Percentiles rank a stretch among this genome's conserved stretches.
phyloP scores from a whole-genome alignment of 2,113 vertebrate species.

The Catharus fuscescens region DNA sequence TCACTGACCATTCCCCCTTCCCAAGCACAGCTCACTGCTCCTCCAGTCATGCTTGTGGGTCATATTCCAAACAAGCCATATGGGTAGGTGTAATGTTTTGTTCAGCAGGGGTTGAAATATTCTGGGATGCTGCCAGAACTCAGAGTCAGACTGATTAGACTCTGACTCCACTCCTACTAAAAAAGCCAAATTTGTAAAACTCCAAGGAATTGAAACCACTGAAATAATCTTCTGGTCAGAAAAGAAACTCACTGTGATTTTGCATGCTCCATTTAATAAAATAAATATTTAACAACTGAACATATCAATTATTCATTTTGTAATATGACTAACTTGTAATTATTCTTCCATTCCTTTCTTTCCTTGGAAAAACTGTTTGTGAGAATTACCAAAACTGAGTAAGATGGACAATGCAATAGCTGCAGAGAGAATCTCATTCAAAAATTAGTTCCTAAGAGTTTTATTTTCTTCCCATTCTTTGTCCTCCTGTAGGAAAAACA shows the following conservation, averaged over 20 bases:
- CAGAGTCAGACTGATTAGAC: not conserved
- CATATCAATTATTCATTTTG: slow-evolving; percentile 49
- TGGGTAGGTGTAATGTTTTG: slow-evolving; percentile 29
- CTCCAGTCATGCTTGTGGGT: slow-evolving; percentile 3
- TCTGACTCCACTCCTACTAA: not conserved
- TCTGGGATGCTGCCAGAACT: slow-evolving; percentile 32
- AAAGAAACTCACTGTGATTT: not conserved
- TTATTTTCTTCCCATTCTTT: not conserved
- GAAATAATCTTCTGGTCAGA: slow-evolving; percentile 8
- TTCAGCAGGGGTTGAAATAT: slow-evolving; percentile 11
- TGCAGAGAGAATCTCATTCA: not conserved
- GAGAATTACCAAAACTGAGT: not conserved
- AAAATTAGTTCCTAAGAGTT: not conserved
- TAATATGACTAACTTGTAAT: slow-evolving; percentile 19
- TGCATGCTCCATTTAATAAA: slow-evolving; percentile 48
- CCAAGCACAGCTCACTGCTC: not conserved
- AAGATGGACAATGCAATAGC: not conserved
- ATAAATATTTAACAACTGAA: slow-evolving; percentile 60
- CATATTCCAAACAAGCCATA: slow-evolving; percentile 34
- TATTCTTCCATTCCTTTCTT: slow-evolving; percentile 12
- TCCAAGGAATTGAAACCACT: slow-evolving; percentile 8
- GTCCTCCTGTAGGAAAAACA: not conserved
- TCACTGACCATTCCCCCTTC: not conserved
- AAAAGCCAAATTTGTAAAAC: slow-evolving; percentile 1
- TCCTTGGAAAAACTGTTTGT: not conserved